Percentiles rank a stretch among this genome's conserved stretches.
These are phyloP conservation scores for Koerneria pararmatus DNA, from an alignment of 2,888 invertebrate species.

Conservation along the genomic window DNA sequence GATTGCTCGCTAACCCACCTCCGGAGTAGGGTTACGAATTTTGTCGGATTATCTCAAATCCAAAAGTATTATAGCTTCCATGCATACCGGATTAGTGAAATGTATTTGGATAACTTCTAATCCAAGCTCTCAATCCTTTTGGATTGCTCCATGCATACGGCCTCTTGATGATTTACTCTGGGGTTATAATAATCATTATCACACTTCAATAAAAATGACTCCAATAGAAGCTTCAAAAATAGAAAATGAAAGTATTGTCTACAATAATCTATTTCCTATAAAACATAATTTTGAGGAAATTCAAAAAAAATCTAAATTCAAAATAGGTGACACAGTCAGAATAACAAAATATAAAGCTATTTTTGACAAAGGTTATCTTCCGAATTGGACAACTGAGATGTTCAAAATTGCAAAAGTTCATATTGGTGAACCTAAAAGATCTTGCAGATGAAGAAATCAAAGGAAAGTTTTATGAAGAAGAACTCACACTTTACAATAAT, in stretches of 20 bases:
- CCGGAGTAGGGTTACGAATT: too few species aligned
- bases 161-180: slow-evolving; percentile 28
- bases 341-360: too few species aligned
- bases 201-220: slow-evolving; percentile 35
- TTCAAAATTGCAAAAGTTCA: slow-evolving; percentile 19
- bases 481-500: slow-evolving; percentile 27
- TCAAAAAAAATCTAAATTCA: slow-evolving; percentile 20
- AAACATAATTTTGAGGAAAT: slow-evolving; percentile 17
- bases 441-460: slow-evolving; percentile 30
- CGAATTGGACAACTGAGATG: slow-evolving; percentile 18
- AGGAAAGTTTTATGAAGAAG: slow-evolving; percentile 36
- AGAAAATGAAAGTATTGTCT: slow-evolving; percentile 16
- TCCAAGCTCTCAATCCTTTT: too few species aligned
- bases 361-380: too few species aligned
- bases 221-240: slow-evolving; percentile 26
- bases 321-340: slow-evolving; percentile 15
- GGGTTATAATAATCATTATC: slow-evolving; percentile 39
- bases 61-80: too few species aligned
- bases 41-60: too few species aligned
- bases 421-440: slow-evolving; percentile 1
- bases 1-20: too few species aligned
- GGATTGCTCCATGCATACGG: too few species aligned
- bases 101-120: too few species aligned
- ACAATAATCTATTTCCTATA: slow-evolving; percentile 18
- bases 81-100: too few species aligned